Conservation (phyloP, 2,113 vertebrate genomes). For the Neolamprologus tretocephalus region DNA sequence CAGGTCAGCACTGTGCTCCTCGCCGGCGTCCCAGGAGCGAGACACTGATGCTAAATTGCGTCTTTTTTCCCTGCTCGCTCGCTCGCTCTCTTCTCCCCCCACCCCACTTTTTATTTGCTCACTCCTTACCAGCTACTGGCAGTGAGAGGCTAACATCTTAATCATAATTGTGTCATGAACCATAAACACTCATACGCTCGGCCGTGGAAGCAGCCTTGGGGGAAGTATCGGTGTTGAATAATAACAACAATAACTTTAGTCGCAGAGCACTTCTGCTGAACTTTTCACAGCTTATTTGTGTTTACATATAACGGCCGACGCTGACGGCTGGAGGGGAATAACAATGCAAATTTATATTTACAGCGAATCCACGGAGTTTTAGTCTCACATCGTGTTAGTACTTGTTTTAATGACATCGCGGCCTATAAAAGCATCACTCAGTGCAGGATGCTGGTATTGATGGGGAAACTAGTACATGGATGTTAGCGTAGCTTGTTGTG, state of each 20-base stretch:
- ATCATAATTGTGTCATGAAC: conserved; percentile 58
- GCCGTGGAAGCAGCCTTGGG: conserved; percentile 12
- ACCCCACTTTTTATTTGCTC: background rate
- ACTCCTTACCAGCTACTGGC: background rate
- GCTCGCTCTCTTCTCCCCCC: background rate
- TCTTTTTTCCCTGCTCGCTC: background rate
- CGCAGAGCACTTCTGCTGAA: background rate
- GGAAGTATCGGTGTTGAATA: conserved; percentile 21
- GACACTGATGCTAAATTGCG: conserved; percentile 35
- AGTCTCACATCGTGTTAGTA: background rate
- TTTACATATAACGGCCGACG: background rate
- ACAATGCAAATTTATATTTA: background rate
- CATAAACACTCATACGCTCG: conserved; percentile 39
- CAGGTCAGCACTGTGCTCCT: conserved; percentile 1
- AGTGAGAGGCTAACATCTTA: conserved; percentile 45
- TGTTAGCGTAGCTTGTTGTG: background rate
- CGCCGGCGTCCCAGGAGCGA: background rate
- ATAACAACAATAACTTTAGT: conserved; percentile 34
- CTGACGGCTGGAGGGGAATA: background rate
- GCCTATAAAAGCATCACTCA: background rate
- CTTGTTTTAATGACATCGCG: background rate
- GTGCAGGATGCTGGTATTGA: background rate
- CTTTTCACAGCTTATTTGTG: conserved; percentile 1
- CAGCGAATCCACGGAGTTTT: background rate
- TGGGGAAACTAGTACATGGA: background rate